phyloP scores from a whole-genome alignment of 1,140 invertebrate genomes.

The Anoplolepis gracilipes region DNA sequence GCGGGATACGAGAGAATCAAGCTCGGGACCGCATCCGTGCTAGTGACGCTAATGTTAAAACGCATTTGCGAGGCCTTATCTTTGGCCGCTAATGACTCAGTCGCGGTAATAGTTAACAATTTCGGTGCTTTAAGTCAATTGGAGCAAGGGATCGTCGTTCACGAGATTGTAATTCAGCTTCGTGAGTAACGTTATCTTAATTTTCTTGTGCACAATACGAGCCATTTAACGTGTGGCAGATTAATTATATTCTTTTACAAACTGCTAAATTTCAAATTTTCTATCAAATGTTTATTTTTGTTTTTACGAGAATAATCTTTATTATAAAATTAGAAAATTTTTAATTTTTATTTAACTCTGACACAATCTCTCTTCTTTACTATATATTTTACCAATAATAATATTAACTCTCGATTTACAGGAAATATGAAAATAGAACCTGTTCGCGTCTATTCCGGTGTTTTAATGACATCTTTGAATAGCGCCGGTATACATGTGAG shows the following conservation, averaged over 20 bases:
- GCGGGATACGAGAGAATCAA: slow-evolving; percentile 91
- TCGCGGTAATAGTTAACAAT: slow-evolving; percentile 92
- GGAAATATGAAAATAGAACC: slow-evolving; percentile 87
- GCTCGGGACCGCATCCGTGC: slow-evolving; percentile 86
- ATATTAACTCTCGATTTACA: slow-evolving; percentile 79
- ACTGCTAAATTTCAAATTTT: background rate
- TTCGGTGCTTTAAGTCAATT: slow-evolving; percentile 92
- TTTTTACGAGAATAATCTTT: no score
- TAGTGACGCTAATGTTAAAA: slow-evolving; percentile 85
- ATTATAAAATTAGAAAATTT: background rate
- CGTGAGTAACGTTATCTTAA: slow-evolving; percentile 84
- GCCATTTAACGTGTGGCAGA: background rate
- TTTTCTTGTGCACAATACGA: background rate
- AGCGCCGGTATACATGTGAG: slow-evolving; percentile 93
- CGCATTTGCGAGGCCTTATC: slow-evolving; percentile 85
- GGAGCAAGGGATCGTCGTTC: slow-evolving; percentile 92
- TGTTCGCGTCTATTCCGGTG: slow-evolving; percentile 89
- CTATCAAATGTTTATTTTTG: no score
- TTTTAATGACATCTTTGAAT: slow-evolving; percentile 93
- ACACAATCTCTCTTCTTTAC: no score
- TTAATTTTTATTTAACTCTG: background rate
- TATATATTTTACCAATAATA: no score
- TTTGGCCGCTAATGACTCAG: slow-evolving; percentile 85
- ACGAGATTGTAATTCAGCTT: slow-evolving; percentile 89
- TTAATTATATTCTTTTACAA: background rate